These are phyloP conservation scores for Papilio dardanus DNA, from an alignment of 1,140 invertebrate genomes.

Conservation along the genomic window DNA sequence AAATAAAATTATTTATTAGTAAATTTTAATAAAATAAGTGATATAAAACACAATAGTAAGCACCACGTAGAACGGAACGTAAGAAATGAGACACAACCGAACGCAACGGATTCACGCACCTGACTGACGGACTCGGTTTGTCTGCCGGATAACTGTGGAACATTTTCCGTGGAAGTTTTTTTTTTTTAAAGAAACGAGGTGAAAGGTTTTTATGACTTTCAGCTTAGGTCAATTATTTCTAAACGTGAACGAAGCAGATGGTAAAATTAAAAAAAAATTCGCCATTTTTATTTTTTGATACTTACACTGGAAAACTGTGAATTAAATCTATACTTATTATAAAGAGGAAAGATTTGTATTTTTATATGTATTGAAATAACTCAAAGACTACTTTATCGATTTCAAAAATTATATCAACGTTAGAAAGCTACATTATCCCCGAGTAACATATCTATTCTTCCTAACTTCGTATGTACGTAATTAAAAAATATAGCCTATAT, in stretches of 20 bases:
- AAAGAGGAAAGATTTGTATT: no score
- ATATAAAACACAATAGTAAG: background rate
- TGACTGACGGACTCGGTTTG: constrained; percentile 6
- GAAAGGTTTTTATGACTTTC: constrained; percentile 5
- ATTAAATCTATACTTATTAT: no score
- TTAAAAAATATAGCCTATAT: no score
- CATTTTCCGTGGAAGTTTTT: background rate
- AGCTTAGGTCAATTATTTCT: background rate
- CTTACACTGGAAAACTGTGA: no score
- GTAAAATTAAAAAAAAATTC: background rate
- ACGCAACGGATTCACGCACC: background rate
- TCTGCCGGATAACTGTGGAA: background rate
- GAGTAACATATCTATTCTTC: no score
- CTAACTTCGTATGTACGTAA: no score
- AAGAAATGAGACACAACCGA: background rate
- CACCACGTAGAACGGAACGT: background rate
- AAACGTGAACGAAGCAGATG: background rate
- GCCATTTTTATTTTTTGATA: no score
- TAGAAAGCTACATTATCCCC: no score
- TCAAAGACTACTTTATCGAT: no score
- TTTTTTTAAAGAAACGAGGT: background rate
- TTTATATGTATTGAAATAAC: no score
- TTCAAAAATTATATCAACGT: no score
- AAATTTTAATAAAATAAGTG: background rate
- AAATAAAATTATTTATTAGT: background rate